A percentile compares a stretch with the other conserved stretches of the same genome.
phyloP scores from a whole-genome alignment of 2,888 invertebrate genomes.

The Heteropelma amictum region DNA sequence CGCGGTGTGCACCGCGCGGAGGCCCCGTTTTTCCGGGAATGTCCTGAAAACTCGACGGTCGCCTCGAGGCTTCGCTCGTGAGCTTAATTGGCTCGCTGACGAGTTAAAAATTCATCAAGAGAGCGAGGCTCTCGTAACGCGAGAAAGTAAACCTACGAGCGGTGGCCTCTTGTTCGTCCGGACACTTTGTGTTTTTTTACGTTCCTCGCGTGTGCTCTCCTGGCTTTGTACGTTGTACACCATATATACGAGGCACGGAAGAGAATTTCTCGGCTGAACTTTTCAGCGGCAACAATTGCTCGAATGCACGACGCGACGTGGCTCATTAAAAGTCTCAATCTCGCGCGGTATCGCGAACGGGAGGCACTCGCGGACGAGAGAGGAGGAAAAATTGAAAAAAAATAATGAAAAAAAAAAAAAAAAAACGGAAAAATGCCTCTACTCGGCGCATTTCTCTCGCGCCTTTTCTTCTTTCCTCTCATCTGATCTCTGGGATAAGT shows the following conservation, averaged over 20 bases:
- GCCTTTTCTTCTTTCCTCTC: slow-evolving; percentile 9
- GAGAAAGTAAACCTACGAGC: slow-evolving; percentile 9
- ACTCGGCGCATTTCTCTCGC: slow-evolving; percentile 19
- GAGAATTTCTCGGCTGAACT: not conserved
- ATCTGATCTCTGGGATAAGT: not conserved
- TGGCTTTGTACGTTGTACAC: too few species aligned
- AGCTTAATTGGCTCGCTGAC: slow-evolving; percentile 57
- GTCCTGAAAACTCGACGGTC: slow-evolving; percentile 45
- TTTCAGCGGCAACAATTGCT: slow-evolving; percentile 5
- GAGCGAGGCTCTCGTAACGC: not conserved
- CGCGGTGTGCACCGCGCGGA: not conserved
- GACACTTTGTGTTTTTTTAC: not conserved
- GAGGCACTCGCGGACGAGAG: not conserved
- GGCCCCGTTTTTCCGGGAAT: slow-evolving; percentile 20
- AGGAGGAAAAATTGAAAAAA: not conserved
- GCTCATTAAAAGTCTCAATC: slow-evolving; percentile 35
- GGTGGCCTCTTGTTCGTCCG: not conserved
- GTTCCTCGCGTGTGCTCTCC: too few species aligned
- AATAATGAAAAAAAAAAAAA: not conserved
- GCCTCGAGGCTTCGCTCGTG: slow-evolving; percentile 33
- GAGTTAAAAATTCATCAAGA: slow-evolving; percentile 56
- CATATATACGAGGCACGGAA: too few species aligned
- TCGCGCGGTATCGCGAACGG: not conserved
- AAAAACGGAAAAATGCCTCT: not conserved
- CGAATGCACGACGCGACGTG: slow-evolving; percentile 16